A percentile compares a stretch with the other conserved stretches of the same genome.
Conservation (phyloP, 2,888 invertebrate species). For the Pachliopta kotzebuea region DNA sequence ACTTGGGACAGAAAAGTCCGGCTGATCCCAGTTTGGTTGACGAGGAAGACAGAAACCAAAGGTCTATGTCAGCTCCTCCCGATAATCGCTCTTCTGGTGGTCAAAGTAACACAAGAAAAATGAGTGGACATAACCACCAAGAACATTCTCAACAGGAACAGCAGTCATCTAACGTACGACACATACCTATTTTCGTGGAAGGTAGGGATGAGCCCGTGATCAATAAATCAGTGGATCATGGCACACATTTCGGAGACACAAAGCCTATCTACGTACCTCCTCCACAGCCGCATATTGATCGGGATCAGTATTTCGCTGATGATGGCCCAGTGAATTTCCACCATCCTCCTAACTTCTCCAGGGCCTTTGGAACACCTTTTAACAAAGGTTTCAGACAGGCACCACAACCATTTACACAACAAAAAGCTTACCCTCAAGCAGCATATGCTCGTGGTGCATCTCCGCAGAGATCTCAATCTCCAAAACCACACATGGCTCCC, state of each 20-base stretch:
- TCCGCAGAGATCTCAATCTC: conserved; percentile 65
- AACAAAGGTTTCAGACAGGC: conserved; percentile 62
- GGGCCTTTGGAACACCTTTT: conserved; percentile 68
- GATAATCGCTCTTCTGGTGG: conserved; percentile 67
- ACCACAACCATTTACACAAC: conserved; percentile 75
- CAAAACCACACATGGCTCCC: conserved; percentile 59
- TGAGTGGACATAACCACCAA: conserved; percentile 61
- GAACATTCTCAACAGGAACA: conserved; percentile 49
- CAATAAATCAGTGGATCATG: conserved; percentile 79
- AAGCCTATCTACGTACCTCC: conserved; percentile 57
- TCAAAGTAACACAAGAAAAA: conserved; percentile 47
- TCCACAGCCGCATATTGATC: conserved; percentile 59
- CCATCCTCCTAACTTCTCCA: conserved; percentile 69
- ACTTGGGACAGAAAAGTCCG: conserved; percentile 85
- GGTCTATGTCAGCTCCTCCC: conserved; percentile 91
- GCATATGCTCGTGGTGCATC: conserved; percentile 62
- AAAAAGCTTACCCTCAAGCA: conserved; percentile 66
- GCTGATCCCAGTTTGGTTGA: conserved; percentile 74
- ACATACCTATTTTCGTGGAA: conserved; percentile 94
- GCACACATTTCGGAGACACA: conserved; percentile 56
- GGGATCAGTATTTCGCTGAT: conserved; percentile 69
- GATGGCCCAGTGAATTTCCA: conserved; percentile 60
- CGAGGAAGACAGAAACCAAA: conserved; percentile 82
- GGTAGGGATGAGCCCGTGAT: conserved; percentile 90
- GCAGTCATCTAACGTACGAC: conserved; percentile 83